A percentile compares a stretch with the other conserved stretches of the same genome.
These are phyloP conservation scores for Nematolebias whitei DNA, from an alignment of 2,113 vertebrate genomes.

Conservation along the genomic window DNA sequence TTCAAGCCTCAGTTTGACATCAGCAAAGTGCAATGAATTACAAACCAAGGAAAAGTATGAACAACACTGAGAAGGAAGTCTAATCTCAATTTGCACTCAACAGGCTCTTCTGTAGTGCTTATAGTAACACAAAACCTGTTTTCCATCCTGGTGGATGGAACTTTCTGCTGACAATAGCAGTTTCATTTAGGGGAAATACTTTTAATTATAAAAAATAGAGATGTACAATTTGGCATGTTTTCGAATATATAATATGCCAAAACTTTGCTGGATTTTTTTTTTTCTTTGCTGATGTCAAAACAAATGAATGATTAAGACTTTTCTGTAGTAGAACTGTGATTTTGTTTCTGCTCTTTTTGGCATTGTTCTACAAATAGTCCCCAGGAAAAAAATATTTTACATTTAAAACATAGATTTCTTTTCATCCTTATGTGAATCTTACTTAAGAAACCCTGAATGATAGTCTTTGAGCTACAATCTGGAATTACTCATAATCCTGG, in stretches of 20 bases:
- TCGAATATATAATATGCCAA: not conserved
- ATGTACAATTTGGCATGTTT: not conserved
- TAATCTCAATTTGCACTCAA: conserved; percentile 69
- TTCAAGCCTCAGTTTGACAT: conserved; percentile 65
- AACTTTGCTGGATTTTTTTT: not conserved
- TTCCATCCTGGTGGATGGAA: conserved; percentile 39
- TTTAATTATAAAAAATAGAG: conserved; percentile 29
- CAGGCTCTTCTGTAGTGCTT: conserved; percentile 30
- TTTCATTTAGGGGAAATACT: conserved; percentile 20
- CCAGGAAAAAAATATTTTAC: not conserved
- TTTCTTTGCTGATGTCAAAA: not conserved
- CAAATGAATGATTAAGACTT: not conserved
- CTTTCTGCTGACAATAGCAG: conserved; percentile 58
- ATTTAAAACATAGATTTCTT: not conserved
- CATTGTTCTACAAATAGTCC: no score
- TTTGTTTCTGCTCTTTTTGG: not conserved
- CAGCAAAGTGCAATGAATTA: conserved; percentile 62
- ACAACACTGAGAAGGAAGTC: conserved; percentile 55
- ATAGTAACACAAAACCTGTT: conserved; percentile 59
- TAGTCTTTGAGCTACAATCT: no score
- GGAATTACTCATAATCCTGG: no score
- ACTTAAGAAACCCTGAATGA: no score
- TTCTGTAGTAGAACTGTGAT: not conserved
- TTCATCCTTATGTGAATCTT: not conserved
- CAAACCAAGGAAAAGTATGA: conserved; percentile 68